These are phyloP conservation scores for Diaprepes abbreviatus DNA, from an alignment of 2,888 invertebrate genomes.

Conservation along the genomic window DNA sequence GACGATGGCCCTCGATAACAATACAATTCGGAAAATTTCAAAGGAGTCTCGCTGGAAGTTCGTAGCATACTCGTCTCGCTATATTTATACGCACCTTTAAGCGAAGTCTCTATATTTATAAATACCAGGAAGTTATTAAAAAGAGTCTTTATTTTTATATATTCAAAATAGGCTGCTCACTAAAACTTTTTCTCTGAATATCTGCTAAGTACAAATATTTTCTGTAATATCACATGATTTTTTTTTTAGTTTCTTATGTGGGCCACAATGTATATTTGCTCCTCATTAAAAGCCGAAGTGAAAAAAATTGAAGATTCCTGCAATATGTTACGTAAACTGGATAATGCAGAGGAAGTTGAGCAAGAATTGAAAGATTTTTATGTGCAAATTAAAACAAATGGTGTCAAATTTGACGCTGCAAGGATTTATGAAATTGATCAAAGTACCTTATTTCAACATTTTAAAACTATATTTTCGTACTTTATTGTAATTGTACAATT, in stretches of 20 bases:
- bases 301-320: background rate
- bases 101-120: no score
- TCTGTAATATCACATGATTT: no score
- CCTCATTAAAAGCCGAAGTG: background rate
- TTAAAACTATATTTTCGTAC: conserved; percentile 15
- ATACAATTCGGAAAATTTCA: no score
- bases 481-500: conserved; percentile 27
- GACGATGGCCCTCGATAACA: no score
- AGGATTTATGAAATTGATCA: conserved; percentile 10
- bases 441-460: conserved; percentile 7
- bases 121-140: no score
- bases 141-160: no score
- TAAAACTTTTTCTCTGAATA: no score
- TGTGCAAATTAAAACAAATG: conserved; percentile 8
- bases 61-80: no score
- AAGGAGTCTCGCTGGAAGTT: no score
- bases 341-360: background rate
- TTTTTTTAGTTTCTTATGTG: conserved; percentile 16
- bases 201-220: no score
- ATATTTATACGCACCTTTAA: no score
- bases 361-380: conserved; percentile 16
- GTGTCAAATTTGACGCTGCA: conserved; percentile 6
- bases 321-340: background rate
- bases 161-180: no score
- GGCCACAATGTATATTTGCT: conserved; percentile 12